These are phyloP conservation scores for Patella caerulea DNA, from an alignment of 2,888 invertebrate species.

Conservation along the genomic window DNA sequence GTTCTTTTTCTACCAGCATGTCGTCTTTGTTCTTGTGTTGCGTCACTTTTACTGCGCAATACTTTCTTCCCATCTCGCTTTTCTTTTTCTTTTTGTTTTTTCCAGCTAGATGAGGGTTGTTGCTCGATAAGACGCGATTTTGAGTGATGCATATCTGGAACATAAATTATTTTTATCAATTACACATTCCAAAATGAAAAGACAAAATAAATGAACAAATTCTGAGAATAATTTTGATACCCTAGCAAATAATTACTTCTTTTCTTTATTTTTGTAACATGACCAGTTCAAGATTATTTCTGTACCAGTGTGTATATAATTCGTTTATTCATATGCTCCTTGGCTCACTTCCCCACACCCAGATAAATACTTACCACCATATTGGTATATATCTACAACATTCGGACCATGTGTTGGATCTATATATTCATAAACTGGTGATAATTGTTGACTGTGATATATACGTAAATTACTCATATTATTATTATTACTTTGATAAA, in stretches of 20 bases:
- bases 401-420: slow-evolving; percentile 22
- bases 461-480: slow-evolving; percentile 39
- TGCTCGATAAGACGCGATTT: background rate
- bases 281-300: too few species aligned
- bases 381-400: slow-evolving; percentile 35
- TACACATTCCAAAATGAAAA: too few species aligned
- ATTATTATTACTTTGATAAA: slow-evolving; percentile 39
- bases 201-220: too few species aligned
- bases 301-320: too few species aligned
- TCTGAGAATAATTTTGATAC: too few species aligned
- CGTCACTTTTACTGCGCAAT: background rate
- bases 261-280: too few species aligned
- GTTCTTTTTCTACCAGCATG: background rate
- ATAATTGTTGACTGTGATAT: slow-evolving; percentile 59
- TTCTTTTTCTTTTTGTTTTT: slow-evolving; percentile 6
- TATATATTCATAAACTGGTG: slow-evolving; percentile 37
- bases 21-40: background rate
- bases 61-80: background rate
- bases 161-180: background rate
- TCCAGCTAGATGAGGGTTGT: background rate
- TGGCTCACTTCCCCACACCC: too few species aligned
- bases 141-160: background rate
- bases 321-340: too few species aligned
- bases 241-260: too few species aligned
- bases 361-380: slow-evolving; percentile 22